phyloP scores from a whole-genome alignment of 2,888 invertebrate species.

The Lasius platythorax region DNA sequence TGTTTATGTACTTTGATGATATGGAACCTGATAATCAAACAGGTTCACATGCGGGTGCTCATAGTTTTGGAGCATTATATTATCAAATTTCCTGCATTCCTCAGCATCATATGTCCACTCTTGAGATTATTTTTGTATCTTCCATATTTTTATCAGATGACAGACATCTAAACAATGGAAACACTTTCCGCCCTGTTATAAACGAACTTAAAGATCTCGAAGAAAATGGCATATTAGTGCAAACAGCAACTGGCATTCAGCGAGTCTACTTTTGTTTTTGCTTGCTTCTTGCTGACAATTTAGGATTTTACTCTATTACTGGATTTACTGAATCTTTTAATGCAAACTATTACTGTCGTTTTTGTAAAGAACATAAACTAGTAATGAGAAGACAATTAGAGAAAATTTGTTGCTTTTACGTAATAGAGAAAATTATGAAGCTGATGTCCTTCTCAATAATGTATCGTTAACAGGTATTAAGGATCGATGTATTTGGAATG shows the following conservation, averaged over 20 bases:
- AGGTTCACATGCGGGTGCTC: slow-evolving; percentile 60
- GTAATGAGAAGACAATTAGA: slow-evolving; percentile 18
- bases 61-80: slow-evolving; percentile 63
- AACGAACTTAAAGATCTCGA: slow-evolving; percentile 29
- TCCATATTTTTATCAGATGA: no score
- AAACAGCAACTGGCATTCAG: not conserved
- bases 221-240: not conserved
- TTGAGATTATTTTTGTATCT: slow-evolving; percentile 59
- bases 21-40: slow-evolving; percentile 61
- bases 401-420: slow-evolving; percentile 58
- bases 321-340: slow-evolving; percentile 57
- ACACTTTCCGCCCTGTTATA: not conserved
- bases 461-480: slow-evolving; percentile 61
- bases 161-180: no score
- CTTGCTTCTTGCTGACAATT: slow-evolving; percentile 32
- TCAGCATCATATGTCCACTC: slow-evolving; percentile 19
- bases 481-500: slow-evolving; percentile 54
- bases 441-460: slow-evolving; percentile 55
- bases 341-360: slow-evolving; percentile 30
- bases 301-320: slow-evolving; percentile 34
- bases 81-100: slow-evolving; percentile 59
- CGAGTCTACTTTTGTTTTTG: slow-evolving; percentile 7
- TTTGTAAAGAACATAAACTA: slow-evolving; percentile 46
- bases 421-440: slow-evolving; percentile 55
- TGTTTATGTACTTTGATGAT: slow-evolving; percentile 63